Evolutionary conservation across 2,797 vertebrate genomes (phyloP).

Genomic region (Zenarchopterus dispar): DNA sequence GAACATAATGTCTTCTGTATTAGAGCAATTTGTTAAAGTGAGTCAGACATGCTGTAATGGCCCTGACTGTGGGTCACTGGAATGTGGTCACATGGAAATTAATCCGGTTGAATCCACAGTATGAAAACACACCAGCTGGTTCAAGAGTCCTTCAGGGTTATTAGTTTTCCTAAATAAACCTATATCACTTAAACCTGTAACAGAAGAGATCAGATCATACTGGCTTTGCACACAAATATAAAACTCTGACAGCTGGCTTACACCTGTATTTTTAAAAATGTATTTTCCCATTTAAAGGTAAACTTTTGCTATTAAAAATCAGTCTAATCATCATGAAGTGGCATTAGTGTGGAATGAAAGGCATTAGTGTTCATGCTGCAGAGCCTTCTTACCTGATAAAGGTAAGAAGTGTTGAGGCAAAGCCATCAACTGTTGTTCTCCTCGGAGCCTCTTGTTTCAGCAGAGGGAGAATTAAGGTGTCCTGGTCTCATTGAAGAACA

Average conservation of each 20-base stretch:
- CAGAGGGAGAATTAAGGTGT: constrained; percentile 16
- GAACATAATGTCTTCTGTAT: constrained; percentile 32
- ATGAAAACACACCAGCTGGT: constrained; percentile 41
- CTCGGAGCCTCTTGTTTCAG: constrained; percentile 23
- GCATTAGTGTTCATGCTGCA: neutral
- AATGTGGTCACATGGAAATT: constrained; percentile 67
- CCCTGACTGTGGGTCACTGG: constrained; percentile 50
- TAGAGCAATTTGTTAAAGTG: constrained; percentile 38
- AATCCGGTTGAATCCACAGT: constrained; percentile 59
- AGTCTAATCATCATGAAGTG: too few relatives aligned
- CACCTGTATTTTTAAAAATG: too few relatives aligned
- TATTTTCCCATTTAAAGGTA: neutral
- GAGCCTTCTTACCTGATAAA: constrained; percentile 60
- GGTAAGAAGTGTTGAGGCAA: constrained; percentile 5
- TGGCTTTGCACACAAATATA: too few relatives aligned
- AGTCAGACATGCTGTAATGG: constrained; percentile 50
- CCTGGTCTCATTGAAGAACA: constrained; percentile 19
- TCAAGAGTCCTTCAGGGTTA: constrained; percentile 11
- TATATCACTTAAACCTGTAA: neutral
- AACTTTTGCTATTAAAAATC: neutral
- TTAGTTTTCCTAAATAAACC: constrained; percentile 13
- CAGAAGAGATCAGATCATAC: too few relatives aligned
- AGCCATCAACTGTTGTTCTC: constrained; percentile 20
- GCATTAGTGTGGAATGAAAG: too few relatives aligned
- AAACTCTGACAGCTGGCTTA: too few relatives aligned